Evolutionary conservation across 2,797 vertebrate genomes (phyloP).

Genomic region (Gallinago nigripennis): DNA sequence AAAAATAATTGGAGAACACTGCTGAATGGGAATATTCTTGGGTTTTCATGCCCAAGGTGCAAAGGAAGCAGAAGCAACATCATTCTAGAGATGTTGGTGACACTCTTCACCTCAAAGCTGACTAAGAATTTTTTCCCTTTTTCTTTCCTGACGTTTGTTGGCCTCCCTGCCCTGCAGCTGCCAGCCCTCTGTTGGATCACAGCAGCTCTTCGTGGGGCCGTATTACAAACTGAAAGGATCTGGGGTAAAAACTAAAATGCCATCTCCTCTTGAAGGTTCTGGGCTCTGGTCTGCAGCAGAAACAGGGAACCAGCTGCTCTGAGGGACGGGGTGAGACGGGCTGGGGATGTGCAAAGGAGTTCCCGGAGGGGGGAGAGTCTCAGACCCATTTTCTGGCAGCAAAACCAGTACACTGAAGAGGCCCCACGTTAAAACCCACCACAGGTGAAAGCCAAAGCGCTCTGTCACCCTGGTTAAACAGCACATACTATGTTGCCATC

Average conservation of each 20-base stretch:
- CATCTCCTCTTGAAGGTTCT: not conserved
- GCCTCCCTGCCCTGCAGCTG: not conserved
- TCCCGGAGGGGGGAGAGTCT: not conserved
- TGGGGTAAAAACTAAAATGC: not conserved
- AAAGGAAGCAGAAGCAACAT: not conserved
- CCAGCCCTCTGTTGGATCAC: not conserved
- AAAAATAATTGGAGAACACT: not conserved
- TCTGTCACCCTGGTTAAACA: not conserved
- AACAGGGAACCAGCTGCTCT: not conserved
- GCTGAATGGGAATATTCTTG: not conserved
- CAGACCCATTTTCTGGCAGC: not conserved
- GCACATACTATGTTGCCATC: constrained; percentile 25
- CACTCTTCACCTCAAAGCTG: not conserved
- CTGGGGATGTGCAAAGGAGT: not conserved
- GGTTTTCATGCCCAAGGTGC: not conserved
- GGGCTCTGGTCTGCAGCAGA: not conserved
- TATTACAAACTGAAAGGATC: not conserved
- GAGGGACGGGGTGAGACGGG: not conserved
- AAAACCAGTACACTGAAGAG: not conserved
- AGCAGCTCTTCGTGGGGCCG: not conserved
- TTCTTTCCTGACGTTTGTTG: not conserved
- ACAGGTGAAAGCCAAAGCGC: not conserved
- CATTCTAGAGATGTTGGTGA: not conserved
- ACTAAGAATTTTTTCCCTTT: not conserved
- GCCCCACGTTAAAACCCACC: not conserved